phyloP scores from a whole-genome alignment of 2,113 vertebrate species.

The Oceanodroma tethys region DNA sequence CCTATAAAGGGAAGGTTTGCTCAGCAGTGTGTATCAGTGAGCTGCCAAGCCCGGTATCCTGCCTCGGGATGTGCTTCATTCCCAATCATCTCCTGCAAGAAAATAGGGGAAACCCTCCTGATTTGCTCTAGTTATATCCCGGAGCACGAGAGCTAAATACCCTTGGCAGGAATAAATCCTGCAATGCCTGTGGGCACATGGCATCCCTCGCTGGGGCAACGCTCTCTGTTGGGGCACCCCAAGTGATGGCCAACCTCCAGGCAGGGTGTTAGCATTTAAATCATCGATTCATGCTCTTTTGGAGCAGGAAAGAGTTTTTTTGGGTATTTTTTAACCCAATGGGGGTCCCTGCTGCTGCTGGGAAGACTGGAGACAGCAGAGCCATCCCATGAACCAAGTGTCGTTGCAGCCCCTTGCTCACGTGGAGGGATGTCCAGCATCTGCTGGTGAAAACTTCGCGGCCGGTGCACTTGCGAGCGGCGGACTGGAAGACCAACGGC shows the following conservation, averaged over 20 bases:
- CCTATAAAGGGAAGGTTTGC: background rate
- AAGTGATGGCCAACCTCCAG: background rate
- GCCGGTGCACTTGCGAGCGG: constrained; percentile 84
- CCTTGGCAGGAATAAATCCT: background rate
- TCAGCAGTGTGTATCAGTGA: accelerated
- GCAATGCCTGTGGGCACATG: background rate
- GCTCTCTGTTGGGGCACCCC: background rate
- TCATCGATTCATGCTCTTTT: background rate
- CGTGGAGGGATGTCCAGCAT: constrained; percentile 93
- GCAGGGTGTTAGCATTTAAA: background rate
- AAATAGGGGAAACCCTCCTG: background rate
- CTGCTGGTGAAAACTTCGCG: constrained; percentile 88
- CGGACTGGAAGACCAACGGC: constrained; percentile 89
- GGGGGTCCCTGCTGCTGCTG: background rate
- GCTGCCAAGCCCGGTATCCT: accelerated
- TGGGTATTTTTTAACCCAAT: accelerated
- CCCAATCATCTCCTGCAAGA: background rate
- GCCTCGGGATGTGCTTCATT: background rate
- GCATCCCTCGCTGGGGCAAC: background rate
- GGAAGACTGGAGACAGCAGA: background rate
- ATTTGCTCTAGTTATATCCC: background rate
- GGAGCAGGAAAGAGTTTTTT: background rate
- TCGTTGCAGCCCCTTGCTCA: constrained; percentile 80
- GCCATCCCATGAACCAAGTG: background rate
- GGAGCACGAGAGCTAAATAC: background rate